phyloP scores from a whole-genome alignment of 2,888 invertebrate genomes.

The Pogonocherus hispidulus region DNA sequence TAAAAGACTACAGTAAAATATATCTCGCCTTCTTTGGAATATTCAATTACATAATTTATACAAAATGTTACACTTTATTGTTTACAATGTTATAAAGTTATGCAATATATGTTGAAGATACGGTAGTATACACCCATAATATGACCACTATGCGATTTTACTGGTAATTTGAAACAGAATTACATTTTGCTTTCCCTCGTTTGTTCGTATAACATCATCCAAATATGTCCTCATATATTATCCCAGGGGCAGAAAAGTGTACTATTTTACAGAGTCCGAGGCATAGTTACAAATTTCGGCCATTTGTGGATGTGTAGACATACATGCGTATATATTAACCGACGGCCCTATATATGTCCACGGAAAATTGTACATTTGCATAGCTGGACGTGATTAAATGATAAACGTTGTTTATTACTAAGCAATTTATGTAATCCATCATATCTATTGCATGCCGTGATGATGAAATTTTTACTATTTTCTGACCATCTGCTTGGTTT shows the following conservation, averaged over 20 bases:
- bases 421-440: conserved; percentile 38
- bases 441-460: conserved; percentile 13
- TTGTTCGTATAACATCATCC: conserved; percentile 6
- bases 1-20: too few relatives aligned
- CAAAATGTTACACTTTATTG: neutral
- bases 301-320: conserved; percentile 39
- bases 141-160: neutral
- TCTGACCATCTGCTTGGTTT: neutral
- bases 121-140: neutral
- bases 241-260: conserved; percentile 29
- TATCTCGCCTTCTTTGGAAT: too few relatives aligned
- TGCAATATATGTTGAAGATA: conserved; percentile 4
- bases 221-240: conserved; percentile 8
- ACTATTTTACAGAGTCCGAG: conserved; percentile 38
- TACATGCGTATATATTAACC: conserved; percentile 44
- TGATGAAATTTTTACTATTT: conserved; percentile 1
- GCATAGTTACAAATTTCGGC: conserved; percentile 40
- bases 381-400: conserved; percentile 42
- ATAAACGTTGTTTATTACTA: conserved; percentile 45
- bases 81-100: neutral
- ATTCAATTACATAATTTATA: neutral
- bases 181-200: conserved; percentile 5
- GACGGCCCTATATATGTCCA: conserved; percentile 40
- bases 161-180: conserved; percentile 2
- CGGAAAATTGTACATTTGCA: conserved; percentile 45